Conservation (phyloP, 2,888 invertebrate genomes). For the Ectropis crepuscularia region DNA sequence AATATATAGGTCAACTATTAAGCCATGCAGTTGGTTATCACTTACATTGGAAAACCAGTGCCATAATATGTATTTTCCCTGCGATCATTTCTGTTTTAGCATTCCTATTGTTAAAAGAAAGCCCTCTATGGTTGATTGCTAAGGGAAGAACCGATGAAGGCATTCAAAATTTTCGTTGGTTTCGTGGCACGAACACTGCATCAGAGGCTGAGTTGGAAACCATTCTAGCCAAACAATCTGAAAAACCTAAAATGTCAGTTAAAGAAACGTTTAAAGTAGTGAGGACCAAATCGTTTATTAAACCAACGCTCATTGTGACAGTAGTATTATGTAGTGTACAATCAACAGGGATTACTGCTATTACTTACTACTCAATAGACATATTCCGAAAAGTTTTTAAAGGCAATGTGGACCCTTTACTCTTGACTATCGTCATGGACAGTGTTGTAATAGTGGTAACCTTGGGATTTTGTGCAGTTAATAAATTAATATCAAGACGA, state of each 20-base stretch:
- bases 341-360: slow-evolving; percentile 16
- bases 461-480: slow-evolving; percentile 8
- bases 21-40: background rate
- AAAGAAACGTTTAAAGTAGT: background rate
- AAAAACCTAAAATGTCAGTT: background rate
- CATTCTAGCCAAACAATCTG: background rate
- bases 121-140: slow-evolving; percentile 9
- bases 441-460: slow-evolving; percentile 2
- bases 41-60: background rate
- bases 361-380: slow-evolving; percentile 22
- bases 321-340: slow-evolving; percentile 17
- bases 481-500: slow-evolving; percentile 16
- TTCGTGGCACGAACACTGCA: slow-evolving; percentile 1
- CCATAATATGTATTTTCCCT: background rate
- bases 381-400: slow-evolving; percentile 17
- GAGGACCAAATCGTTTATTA: background rate
- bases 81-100: background rate
- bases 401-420: slow-evolving; percentile 18
- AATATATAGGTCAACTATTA: background rate
- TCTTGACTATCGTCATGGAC: slow-evolving; percentile 20
- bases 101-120: background rate
- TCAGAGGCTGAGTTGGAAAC: slow-evolving; percentile 3
- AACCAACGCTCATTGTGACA: slow-evolving; percentile 5
- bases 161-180: slow-evolving; percentile 6
- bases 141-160: slow-evolving; percentile 9